These are phyloP conservation scores for Ceratothoa steindachneri DNA, from an alignment of 2,888 invertebrate genomes.

Conservation along the genomic window DNA sequence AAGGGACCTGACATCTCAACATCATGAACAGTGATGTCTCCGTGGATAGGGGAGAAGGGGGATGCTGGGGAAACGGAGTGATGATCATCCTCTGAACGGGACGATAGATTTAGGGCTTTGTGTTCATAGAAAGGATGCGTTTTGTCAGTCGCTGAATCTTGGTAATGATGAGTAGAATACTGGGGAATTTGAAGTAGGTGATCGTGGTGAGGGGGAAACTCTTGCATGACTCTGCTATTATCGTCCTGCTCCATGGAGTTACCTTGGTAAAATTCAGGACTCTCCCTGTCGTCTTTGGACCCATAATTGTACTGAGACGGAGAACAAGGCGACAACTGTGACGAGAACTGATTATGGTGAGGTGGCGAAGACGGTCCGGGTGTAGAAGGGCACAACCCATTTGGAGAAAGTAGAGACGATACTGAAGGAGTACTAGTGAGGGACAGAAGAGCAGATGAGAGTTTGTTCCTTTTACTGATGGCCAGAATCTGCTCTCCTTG, in stretches of 20 bases:
- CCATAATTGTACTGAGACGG: constrained; percentile 26
- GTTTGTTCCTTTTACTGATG: constrained; percentile 70
- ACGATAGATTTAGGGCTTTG: constrained; percentile 38
- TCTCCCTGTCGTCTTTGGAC: constrained; percentile 4
- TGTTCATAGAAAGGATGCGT: constrained; percentile 21
- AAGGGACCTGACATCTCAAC: constrained; percentile 29
- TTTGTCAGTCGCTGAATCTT: constrained; percentile 14
- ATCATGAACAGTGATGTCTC: constrained; percentile 36
- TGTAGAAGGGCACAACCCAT: constrained; percentile 1
- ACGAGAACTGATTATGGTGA: constrained; percentile 17
- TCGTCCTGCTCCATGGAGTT: constrained; percentile 54
- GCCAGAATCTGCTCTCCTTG: constrained; percentile 78
- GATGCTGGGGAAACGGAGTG: constrained; percentile 30
- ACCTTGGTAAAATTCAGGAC: not conserved
- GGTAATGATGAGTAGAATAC: constrained; percentile 13
- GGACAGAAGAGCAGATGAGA: constrained; percentile 51
- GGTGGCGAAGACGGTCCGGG: not conserved
- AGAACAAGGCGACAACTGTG: constrained; percentile 18
- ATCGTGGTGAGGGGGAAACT: constrained; percentile 61
- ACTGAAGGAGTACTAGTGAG: constrained; percentile 15
- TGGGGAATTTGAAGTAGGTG: constrained; percentile 25
- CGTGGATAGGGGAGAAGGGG: constrained; percentile 22
- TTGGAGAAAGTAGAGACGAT: constrained; percentile 21
- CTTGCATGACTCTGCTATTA: constrained; percentile 53
- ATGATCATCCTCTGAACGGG: constrained; percentile 15